Evolutionary conservation across 1,140 invertebrate species (phyloP), one percentile per base, ranked within the genome.

Genomic region (Pseudomyrmex pallidus): DNA sequence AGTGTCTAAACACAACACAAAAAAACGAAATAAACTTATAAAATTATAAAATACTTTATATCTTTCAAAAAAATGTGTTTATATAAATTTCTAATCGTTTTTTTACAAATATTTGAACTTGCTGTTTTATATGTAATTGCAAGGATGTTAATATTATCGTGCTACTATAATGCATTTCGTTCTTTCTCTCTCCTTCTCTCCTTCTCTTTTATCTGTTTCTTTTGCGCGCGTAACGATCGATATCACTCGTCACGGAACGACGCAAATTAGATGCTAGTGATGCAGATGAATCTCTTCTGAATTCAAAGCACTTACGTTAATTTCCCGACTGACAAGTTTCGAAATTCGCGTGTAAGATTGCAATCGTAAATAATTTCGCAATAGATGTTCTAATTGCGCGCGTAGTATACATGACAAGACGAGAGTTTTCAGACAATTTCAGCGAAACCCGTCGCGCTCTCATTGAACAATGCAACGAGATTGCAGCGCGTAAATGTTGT

Each of bases 61-160:
- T 35, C 35, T 35, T 35, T 35, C 5, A 35, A 35, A 35, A 35
- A 35, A 35, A 35, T 35, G 5, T 5, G 0, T 35, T 35, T 35
- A 35, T 35, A 3, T 35, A 35, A 35, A 35, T 35, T 35, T 35
- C 35, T 35, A 35, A 35, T 35, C 35, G 7, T 35, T 35, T 35
- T 35, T 35, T 5, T 35, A 35, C 5, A 35, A 35, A 35, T 35
- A 35, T 35, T 35, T 35, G 35, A 35, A 35, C 7, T 35, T 35
- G 35, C 5, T 35, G 35, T 35, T 35, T 35, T 35, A 35, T 35
- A 35, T 35, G 35, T 35, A 35, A 35, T 35, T 7, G 17, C 12
- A 35, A 80, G 15, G 68, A 62, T 20, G 66, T 72, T 70, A 56
- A 84, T 35, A 70, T 80, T 17, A 70, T 63, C 17, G 57, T 56